Evolutionary conservation across 1,140 invertebrate species (phyloP), one percentile per base, ranked within the genome.

Genomic region (Atta cephalotes): DNA sequence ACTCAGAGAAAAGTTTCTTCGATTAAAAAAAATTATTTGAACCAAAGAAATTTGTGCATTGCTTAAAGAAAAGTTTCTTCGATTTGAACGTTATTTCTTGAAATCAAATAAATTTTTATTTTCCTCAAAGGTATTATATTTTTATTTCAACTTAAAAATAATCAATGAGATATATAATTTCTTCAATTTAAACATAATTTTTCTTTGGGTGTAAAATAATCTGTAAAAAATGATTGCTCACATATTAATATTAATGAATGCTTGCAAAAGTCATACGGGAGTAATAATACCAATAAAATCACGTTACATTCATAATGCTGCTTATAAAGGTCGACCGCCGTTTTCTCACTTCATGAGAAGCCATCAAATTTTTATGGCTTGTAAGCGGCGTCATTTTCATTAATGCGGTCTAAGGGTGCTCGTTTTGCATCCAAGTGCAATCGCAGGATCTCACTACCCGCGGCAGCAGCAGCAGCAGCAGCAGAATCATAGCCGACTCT

Each of bases 311-410:
- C 65, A 53, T 58, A 49, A 60, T 28, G 65, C 53, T 56, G 76
- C 25, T 88, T 88, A 70, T 49, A 84, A 63, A 39, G 63, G 53
- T 74, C 86, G 87, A 86, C 45, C 62, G 76, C 70, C 49, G 77
- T 68, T 62, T 9, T 28, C 62, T 31, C 45, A 72, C 45, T 70
- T 31, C 72, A 49, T 51, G 53, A 39, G 60, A 68, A 66, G 28
- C 45, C 56, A 89, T 86, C 71, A 89, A 86, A 89, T 71, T 89
- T 89, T 89, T 89, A 87, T 60, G 84, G 45, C 39, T 39, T 82
- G 66, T 70, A 79, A 87, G 35, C 45, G 88, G 51, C 72, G 74
- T 85, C 84, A 79, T 88, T 85, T 77, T 79, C 76, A 80, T 89
- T 89, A 79, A 68, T 49, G 63, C 39, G 18, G 66, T 65, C 56